Evolutionary conservation across 2,888 invertebrate species (phyloP).

Genomic region (Idaea biselata): DNA sequence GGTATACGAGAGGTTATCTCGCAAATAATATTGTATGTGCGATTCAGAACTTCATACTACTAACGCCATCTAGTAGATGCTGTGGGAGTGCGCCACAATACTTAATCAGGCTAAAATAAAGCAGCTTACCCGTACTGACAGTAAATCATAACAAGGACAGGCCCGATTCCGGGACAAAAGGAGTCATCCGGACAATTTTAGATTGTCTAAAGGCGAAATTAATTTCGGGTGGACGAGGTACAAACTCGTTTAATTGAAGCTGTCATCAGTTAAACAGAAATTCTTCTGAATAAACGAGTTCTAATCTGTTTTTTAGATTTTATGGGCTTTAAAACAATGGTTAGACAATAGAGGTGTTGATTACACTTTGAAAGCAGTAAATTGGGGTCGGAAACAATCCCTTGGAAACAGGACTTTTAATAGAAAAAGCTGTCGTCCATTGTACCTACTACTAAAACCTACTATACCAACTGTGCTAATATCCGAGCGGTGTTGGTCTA

Average conservation of each 20-base stretch:
- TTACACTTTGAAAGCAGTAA: not conserved
- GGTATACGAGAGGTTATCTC: no score
- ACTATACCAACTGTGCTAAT: no score
- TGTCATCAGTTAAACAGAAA: not conserved
- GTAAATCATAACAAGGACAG: constrained; percentile 12
- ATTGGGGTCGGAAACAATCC: not conserved
- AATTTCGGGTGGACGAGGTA: constrained; percentile 16
- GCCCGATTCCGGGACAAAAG: constrained; percentile 13
- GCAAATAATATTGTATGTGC: no score
- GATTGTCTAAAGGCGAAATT: constrained; percentile 15
- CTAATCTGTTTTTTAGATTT: not conserved
- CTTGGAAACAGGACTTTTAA: not conserved
- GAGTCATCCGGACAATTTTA: constrained; percentile 10
- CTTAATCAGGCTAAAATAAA: constrained; percentile 10
- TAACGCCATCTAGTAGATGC: no score
- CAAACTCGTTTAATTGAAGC: constrained; percentile 7
- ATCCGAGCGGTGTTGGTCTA: no score
- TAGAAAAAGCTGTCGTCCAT: not conserved
- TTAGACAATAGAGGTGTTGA: not conserved
- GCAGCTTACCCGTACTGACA: constrained; percentile 9
- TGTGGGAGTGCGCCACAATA: not conserved
- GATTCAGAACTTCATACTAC: no score
- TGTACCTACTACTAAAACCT: not conserved
- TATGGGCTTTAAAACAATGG: not conserved
- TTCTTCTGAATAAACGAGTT: not conserved